Evolutionary conservation across 2,888 invertebrate genomes (phyloP).

Genomic region (Arenicola marina): DNA sequence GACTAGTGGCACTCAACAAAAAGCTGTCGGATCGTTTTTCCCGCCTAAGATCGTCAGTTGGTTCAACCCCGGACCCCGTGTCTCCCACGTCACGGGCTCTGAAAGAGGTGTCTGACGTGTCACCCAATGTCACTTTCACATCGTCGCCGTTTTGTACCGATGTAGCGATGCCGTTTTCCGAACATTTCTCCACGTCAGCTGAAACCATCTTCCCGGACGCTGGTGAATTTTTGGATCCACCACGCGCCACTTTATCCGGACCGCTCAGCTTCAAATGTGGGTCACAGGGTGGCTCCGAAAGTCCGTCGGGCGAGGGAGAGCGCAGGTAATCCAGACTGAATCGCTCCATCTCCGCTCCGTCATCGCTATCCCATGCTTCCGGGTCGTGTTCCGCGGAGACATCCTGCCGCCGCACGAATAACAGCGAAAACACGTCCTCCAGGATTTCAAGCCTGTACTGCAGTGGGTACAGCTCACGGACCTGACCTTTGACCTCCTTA

Average conservation of each 20-base stretch:
- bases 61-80: constrained; percentile 49
- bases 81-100: constrained; percentile 44
- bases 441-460: constrained; percentile 67
- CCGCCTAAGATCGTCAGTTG: too few species aligned
- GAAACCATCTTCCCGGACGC: too few species aligned
- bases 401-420: constrained; percentile 72
- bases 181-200: too few species aligned
- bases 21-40: too few species aligned
- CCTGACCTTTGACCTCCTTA: constrained; percentile 23
- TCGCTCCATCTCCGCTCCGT: constrained; percentile 19
- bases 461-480: constrained; percentile 48
- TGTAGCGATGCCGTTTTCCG: neutral
- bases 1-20: too few species aligned
- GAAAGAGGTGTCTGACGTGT: neutral
- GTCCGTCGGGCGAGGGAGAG: too few species aligned
- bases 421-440: constrained; percentile 74
- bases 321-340: too few species aligned
- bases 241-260: neutral
- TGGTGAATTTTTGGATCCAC: neutral
- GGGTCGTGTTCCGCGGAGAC: constrained; percentile 60
- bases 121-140: too few species aligned
- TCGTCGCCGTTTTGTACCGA: too few species aligned
- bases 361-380: constrained; percentile 13
- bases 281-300: too few species aligned
- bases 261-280: neutral